Percentiles rank a stretch among this genome's conserved stretches.
Evolutionary conservation across 23 tunicate genomes (phyloP).

Genomic region (Styela plicata): DNA sequence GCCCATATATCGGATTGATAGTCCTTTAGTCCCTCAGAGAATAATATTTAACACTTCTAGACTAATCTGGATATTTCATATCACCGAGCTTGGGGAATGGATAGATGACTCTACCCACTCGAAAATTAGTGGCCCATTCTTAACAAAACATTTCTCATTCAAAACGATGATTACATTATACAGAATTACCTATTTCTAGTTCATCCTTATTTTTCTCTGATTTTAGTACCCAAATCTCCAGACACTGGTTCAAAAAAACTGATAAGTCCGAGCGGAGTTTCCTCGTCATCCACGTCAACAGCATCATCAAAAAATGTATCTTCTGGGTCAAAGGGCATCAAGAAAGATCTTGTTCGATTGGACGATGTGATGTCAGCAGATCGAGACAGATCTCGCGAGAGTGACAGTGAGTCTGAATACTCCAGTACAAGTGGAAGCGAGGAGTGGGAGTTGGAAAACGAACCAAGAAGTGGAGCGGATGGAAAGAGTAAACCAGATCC

Average conservation of each 20-base stretch:
- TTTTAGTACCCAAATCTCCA: neutral
- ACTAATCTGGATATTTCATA: too few relatives aligned
- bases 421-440: slow-evolving; percentile 1
- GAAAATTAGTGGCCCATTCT: too few relatives aligned
- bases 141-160: too few relatives aligned
- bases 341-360: slow-evolving; percentile 16
- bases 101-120: too few relatives aligned
- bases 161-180: too few relatives aligned
- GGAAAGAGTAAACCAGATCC: slow-evolving; percentile 26
- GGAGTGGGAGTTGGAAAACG: slow-evolving; percentile 13
- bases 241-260: slow-evolving; percentile 2
- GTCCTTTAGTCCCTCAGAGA: too few relatives aligned
- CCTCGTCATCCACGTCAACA: slow-evolving; percentile 6
- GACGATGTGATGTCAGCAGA: slow-evolving; percentile 16
- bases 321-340: slow-evolving; percentile 11
- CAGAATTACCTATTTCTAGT: too few relatives aligned
- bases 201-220: too few relatives aligned
- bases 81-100: too few relatives aligned
- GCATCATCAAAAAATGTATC: slow-evolving; percentile 7
- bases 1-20: too few relatives aligned
- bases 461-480: slow-evolving; percentile 26
- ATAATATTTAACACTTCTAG: too few relatives aligned
- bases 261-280: slow-evolving; percentile 8
- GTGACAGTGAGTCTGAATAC: slow-evolving; percentile 19
- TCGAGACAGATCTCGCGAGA: slow-evolving; percentile 13